Evolutionary conservation across 2,888 invertebrate species (phyloP).

Genomic region (Rhagonycha lutea): DNA sequence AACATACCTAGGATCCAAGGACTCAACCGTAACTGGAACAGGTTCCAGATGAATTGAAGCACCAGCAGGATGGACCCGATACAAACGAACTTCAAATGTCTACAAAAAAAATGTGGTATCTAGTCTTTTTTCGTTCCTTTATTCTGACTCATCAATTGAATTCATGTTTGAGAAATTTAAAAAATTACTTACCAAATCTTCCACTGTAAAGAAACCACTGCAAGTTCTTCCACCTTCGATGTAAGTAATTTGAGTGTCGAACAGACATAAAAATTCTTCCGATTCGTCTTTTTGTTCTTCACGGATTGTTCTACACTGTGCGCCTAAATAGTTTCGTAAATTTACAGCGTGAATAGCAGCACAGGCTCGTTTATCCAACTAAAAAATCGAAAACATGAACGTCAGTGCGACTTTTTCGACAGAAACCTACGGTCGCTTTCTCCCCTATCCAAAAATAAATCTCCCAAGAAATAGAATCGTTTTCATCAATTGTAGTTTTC

Average conservation of each 20-base stretch:
- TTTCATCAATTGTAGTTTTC: slow-evolving; percentile 83
- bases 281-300: slow-evolving; percentile 98
- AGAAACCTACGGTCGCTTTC: slow-evolving; percentile 77
- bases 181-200: slow-evolving; percentile 72
- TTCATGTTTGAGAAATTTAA: too few species aligned
- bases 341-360: slow-evolving; percentile 99
- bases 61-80: slow-evolving; percentile 88
- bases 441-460: slow-evolving; percentile 99
- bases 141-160: too few species aligned
- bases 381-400: slow-evolving; percentile 30
- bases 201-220: slow-evolving; percentile 96
- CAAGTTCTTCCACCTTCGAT: slow-evolving; percentile 97
- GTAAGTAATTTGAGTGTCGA: slow-evolving; percentile 89
- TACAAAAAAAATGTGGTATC: slow-evolving; percentile 49
- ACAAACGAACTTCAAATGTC: slow-evolving; percentile 83
- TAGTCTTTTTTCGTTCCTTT: too few species aligned
- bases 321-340: slow-evolving; percentile 92
- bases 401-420: background rate
- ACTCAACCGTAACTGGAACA: slow-evolving; percentile 69
- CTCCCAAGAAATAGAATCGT: slow-evolving; percentile 86
- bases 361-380: slow-evolving; percentile 93
- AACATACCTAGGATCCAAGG: slow-evolving; percentile 89
- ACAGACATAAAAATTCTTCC: slow-evolving; percentile 91
- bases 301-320: slow-evolving; percentile 88
- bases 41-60: slow-evolving; percentile 88